Conservation (phyloP, 2,113 vertebrate species). For the Marmota flaviventris region DNA sequence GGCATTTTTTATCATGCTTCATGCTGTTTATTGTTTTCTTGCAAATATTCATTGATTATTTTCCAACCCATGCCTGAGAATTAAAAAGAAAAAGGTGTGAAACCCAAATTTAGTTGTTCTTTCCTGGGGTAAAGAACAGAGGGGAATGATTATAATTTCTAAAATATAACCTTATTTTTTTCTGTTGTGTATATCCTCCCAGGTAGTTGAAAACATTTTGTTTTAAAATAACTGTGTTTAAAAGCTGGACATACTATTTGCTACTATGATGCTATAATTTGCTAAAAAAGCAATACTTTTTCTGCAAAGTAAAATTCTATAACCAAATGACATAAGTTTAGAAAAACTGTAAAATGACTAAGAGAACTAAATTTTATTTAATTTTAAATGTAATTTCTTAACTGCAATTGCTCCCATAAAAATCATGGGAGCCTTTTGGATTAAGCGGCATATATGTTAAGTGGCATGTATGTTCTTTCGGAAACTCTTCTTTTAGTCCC, state of each 20-base stretch:
- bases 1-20: background rate
- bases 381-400: slow-evolving; percentile 3
- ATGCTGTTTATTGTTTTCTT: slow-evolving; percentile 63
- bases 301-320: slow-evolving; percentile 31
- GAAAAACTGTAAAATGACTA: background rate
- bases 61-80: slow-evolving; percentile 9
- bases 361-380: background rate
- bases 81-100: background rate
- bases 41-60: background rate
- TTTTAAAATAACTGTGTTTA: slow-evolving; percentile 43
- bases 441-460: background rate
- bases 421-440: background rate
- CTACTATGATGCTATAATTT: background rate
- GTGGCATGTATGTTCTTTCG: background rate
- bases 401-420: slow-evolving; percentile 11
- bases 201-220: background rate
- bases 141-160: slow-evolving; percentile 22
- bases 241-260: background rate
- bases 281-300: background rate
- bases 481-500: background rate
- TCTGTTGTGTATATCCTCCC: background rate
- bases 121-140: slow-evolving; percentile 27
- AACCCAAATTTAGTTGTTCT: background rate
- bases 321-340: background rate
- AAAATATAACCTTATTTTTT: slow-evolving; percentile 17